Conservation (phyloP, 1,140 invertebrate genomes). For the Adoxophyes honmai region DNA sequence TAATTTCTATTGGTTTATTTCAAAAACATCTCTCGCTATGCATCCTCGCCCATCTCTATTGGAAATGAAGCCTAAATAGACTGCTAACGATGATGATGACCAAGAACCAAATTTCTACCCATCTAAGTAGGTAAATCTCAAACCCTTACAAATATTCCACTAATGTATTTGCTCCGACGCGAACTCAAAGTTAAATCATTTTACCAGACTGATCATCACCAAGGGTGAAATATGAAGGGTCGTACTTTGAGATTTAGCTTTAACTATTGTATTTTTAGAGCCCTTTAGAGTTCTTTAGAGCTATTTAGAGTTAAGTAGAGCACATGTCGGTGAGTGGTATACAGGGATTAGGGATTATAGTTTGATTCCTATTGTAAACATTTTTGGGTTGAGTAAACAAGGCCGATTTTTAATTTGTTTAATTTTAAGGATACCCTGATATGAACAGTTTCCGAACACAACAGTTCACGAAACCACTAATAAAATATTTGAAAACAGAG, state of each 20-base stretch:
- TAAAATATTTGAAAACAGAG: too few species aligned
- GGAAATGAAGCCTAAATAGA: too few species aligned
- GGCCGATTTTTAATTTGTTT: background rate
- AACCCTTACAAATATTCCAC: constrained; percentile 27
- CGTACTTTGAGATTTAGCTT: constrained; percentile 49
- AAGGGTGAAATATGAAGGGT: constrained; percentile 59
- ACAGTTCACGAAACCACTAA: too few species aligned
- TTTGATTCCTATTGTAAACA: constrained; percentile 24
- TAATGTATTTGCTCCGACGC: constrained; percentile 53
- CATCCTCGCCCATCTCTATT: too few species aligned
- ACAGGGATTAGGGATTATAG: constrained; percentile 33
- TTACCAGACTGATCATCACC: constrained; percentile 41
- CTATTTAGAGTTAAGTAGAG: constrained; percentile 40
- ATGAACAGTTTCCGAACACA: too few species aligned
- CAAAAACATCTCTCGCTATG: too few species aligned
- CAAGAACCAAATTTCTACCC: too few species aligned
- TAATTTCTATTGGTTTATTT: too few species aligned
- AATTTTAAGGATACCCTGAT: too few species aligned
- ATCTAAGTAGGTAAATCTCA: constrained; percentile 17
- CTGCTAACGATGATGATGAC: too few species aligned
- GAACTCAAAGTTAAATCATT: constrained; percentile 55
- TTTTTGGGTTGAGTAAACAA: constrained; percentile 1
- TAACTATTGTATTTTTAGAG: constrained; percentile 16
- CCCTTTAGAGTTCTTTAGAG: constrained; percentile 18
- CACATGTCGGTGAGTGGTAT: constrained; percentile 37